Evolutionary conservation across 2,888 invertebrate species (phyloP), one percentile per base, ranked within the genome.

Genomic region (Eupithecia dodoneata): DNA sequence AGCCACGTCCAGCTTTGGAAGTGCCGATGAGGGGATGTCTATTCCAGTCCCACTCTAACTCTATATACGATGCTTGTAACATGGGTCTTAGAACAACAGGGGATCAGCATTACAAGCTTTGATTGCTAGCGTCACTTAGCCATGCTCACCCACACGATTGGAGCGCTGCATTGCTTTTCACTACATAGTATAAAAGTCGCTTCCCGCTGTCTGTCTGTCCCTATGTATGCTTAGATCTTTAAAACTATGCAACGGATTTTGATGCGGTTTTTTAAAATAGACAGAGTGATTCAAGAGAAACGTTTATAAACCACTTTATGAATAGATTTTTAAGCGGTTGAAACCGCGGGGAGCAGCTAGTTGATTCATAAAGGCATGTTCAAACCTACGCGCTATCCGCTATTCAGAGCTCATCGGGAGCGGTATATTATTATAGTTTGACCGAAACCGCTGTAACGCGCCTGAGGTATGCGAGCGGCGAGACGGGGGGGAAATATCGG

Each of bases 51-150:
- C 5, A 10, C 66, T 67, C n/a, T 72, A 75, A 0, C 47, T 30
- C 74, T 65, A 9, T 7, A 67, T 52, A 70, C 44, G 67, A 77
- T 75, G 65, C 72, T 77, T 77, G 42, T 18, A 72, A 65, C 74
- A 75, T 75, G 72, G 69, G 69, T n/a, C 74, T 13, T 13, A 69
- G 72, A 52, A 67, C 72, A 73, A 47, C 77, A n/a, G 77, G 77
- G 74, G 74, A 55, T 69, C 18, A 52, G 59, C 30, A 44, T 63
- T 69, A 59, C 70, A 73, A 30, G 52, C 77, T 9, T 55, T 77
- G 72, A 77, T 75, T 70, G 77, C 65, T 72, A 41, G 72, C 74
- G 71, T 72, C 72, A 77, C 77, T 77, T 72, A 72, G 42, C 18
- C 30, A 7, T 42, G 47, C 13, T 71, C 12, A 55, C 71, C 59